Percentiles rank a stretch among this genome's conserved stretches.
Evolutionary conservation across 2,888 invertebrate genomes (phyloP).

Genomic region (Xestia ashworthii): DNA sequence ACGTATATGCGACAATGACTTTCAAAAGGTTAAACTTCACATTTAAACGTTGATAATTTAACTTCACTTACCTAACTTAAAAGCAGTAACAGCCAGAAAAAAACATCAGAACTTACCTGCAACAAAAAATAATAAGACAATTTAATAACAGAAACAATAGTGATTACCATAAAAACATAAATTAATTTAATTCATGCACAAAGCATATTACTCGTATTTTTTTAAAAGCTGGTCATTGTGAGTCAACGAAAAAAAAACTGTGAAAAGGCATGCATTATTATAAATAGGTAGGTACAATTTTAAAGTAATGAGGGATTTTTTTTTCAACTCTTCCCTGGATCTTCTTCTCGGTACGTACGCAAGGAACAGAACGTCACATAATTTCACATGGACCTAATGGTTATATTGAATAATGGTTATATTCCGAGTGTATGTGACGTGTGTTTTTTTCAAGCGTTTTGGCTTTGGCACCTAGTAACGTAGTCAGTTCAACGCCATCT

Average conservation of each 20-base stretch:
- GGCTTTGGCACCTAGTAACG: too few relatives aligned
- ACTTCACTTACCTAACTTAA: conserved; percentile 17
- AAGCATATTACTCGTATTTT: not conserved
- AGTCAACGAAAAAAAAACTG: not conserved
- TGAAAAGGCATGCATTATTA: conserved; percentile 2
- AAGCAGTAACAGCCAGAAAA: not conserved
- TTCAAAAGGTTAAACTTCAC: not conserved
- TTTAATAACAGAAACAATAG: not conserved
- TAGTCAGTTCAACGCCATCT: too few relatives aligned
- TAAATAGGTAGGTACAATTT: not conserved
- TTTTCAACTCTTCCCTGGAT: not conserved
- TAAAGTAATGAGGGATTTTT: not conserved
- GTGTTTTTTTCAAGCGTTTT: too few relatives aligned
- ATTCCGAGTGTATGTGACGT: too few relatives aligned
- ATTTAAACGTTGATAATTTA: not conserved
- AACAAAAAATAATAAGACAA: conserved; percentile 23
- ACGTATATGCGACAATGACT: too few relatives aligned
- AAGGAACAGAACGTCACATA: too few relatives aligned
- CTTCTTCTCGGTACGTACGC: too few relatives aligned
- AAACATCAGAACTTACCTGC: conserved; percentile 35
- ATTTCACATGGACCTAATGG: too few relatives aligned
- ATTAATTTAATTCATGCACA: conserved; percentile 5
- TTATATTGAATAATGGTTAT: too few relatives aligned
- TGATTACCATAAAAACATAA: conserved; percentile 15
- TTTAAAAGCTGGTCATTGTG: not conserved